phyloP scores from a whole-genome alignment of 1,140 invertebrate genomes.

The Brachionus angularis region DNA sequence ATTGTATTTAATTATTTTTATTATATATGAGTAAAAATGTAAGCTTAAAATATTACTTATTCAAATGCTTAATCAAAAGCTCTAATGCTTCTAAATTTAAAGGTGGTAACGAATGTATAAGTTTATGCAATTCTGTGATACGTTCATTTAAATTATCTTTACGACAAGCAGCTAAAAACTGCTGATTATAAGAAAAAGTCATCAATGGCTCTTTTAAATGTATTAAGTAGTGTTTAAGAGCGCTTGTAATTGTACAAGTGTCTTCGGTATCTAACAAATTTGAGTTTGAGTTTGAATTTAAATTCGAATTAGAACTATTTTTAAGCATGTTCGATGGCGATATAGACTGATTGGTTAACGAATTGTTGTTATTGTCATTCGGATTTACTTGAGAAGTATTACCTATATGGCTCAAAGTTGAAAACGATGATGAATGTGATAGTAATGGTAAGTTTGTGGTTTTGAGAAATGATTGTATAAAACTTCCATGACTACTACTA shows the following conservation, averaged over 20 bases:
- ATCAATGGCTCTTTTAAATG: constrained; percentile 38
- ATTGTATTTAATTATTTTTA: neutral
- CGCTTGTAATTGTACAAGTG: constrained; percentile 38
- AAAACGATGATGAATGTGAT: constrained; percentile 25
- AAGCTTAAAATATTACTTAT: constrained; percentile 4
- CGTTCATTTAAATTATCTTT: constrained; percentile 17
- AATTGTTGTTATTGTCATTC: constrained; percentile 22
- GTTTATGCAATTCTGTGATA: neutral
- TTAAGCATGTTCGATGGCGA: neutral
- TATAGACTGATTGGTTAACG: neutral
- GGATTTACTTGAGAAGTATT: constrained; percentile 6
- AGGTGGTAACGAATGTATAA: neutral
- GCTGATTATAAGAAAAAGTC: constrained; percentile 40
- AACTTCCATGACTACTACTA: neutral
- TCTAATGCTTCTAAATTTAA: constrained; percentile 11
- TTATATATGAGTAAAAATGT: neutral
- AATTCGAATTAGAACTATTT: neutral
- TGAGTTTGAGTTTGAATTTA: neutral
- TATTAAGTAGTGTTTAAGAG: constrained; percentile 38
- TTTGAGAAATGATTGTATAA: constrained; percentile 9
- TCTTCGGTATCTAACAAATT: constrained; percentile 1
- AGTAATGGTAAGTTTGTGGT: constrained; percentile 6
- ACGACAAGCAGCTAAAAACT: constrained; percentile 36
- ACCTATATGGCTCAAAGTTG: constrained; percentile 6
- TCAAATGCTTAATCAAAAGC: constrained; percentile 7